Percentiles rank a stretch among this genome's conserved stretches.
phyloP scores from a whole-genome alignment of 2,888 invertebrate species.

The Xestia rhomboidea region DNA sequence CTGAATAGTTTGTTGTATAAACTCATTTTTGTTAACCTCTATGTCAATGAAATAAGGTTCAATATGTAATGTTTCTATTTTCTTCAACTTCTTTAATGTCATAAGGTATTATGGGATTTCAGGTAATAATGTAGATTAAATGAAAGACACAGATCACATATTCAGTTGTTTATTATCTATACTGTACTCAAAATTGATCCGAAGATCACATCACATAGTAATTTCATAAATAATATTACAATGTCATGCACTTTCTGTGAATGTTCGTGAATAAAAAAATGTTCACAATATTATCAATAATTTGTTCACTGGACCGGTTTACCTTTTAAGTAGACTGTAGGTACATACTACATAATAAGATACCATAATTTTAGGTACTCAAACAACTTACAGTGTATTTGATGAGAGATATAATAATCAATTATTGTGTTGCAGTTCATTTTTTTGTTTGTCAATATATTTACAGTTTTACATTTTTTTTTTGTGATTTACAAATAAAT shows the following conservation, averaged over 20 bases:
- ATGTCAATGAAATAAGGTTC: not conserved
- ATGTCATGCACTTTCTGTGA: conserved; percentile 91
- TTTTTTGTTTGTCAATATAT: conserved; percentile 89
- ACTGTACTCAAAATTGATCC: conserved; percentile 94
- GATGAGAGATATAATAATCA: conserved; percentile 88
- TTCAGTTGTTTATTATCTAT: conserved; percentile 94
- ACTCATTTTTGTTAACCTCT: not conserved
- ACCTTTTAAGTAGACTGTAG: conserved; percentile 86
- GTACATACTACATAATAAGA: conserved; percentile 87
- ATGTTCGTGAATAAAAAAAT: conserved; percentile 90
- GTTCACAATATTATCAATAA: conserved; percentile 90
- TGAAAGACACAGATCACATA: conserved; percentile 90
- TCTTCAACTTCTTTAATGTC: not conserved
- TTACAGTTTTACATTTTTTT: conserved; percentile 91
- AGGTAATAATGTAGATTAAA: conserved; percentile 63
- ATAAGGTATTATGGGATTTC: not conserved
- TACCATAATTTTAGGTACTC: conserved; percentile 87
- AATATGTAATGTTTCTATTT: conserved; percentile 1
- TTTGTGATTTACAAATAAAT: conserved; percentile 91
- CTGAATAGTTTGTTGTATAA: not conserved
- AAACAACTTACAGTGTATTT: conserved; percentile 90
- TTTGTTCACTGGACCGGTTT: conserved; percentile 91
- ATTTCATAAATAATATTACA: conserved; percentile 92
- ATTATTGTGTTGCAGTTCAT: conserved; percentile 90
- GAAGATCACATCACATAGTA: conserved; percentile 94